These are phyloP conservation scores for Pungitius pungitius DNA, from an alignment of 2,113 vertebrate species.

Conservation along the genomic window DNA sequence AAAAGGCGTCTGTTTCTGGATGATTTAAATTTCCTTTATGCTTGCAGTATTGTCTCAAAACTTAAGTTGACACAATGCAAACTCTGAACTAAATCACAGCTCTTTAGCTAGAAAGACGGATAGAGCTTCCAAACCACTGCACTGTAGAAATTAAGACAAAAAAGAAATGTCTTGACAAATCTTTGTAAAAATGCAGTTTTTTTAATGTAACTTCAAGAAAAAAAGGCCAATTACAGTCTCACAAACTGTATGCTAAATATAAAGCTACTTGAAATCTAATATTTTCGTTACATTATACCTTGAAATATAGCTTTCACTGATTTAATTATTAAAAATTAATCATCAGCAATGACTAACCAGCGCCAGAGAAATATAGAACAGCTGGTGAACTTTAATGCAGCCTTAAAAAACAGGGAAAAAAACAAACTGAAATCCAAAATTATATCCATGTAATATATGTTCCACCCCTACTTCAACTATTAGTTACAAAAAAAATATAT, in stretches of 20 bases:
- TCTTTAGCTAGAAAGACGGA: background rate
- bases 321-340: background rate
- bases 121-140: background rate
- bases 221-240: background rate
- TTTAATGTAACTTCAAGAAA: too few relatives aligned
- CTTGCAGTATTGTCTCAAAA: background rate
- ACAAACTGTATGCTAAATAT: background rate
- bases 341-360: background rate
- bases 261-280: background rate
- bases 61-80: background rate
- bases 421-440: background rate
- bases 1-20: constrained; percentile 52
- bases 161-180: background rate
- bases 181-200: too few relatives aligned
- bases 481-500: background rate
- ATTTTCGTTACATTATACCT: background rate
- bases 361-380: background rate
- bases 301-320: background rate
- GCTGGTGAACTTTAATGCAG: background rate
- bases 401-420: background rate
- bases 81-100: background rate
- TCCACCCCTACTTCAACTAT: background rate
- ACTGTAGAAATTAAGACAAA: background rate
- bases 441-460: background rate
- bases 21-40: constrained; percentile 58